Evolutionary conservation across 2,113 vertebrate species (phyloP), one percentile per base, ranked within the genome.

Genomic region (Zingel zingel): DNA sequence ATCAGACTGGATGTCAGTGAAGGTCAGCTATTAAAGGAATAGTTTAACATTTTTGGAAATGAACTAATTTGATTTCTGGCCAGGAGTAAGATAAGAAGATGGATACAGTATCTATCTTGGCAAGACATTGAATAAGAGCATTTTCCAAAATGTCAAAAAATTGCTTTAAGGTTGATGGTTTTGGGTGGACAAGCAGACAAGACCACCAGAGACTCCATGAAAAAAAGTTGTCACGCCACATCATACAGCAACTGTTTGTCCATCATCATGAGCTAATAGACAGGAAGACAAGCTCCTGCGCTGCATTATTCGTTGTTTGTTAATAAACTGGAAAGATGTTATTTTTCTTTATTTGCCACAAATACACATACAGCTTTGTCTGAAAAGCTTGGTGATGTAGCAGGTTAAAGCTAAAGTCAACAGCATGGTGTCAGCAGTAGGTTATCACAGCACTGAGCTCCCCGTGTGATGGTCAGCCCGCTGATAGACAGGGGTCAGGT

Each of bases 321-420:
- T 61, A 79, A 23, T 39, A 70, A 64, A 47, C 61, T 70, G 30
- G 21, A 81, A 67, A 43, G 30, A 66, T 25, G 54, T 43, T 36
- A 16, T 51, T 8, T 79, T 3, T 39, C 43, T 9, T 63, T 39
- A 58, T 18, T 78, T 16, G 58, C 16, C 57, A 54, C 66, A 65
- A 77, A 77, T 53, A 36, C 57, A 57, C 67, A 3, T 68, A 58
- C 19, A 2, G 25, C 68, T 83, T 79, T 88, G 68, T 82, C 67
- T 39, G 58, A 56, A 58, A 63, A 77, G 74, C 50, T 43, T 2
- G 8, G 75, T 30, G 61, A 80, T 74, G 79, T 30, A 68, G 88
- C 80, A 18, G 74, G 61, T 82, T 90, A 66, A 87, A 74, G 66
- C 82, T 88, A 79, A 90, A 88, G 89, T 89, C 81, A 91, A 93